phyloP scores from a whole-genome alignment of 2,113 vertebrate genomes.

The Anthoscopus minutus region DNA sequence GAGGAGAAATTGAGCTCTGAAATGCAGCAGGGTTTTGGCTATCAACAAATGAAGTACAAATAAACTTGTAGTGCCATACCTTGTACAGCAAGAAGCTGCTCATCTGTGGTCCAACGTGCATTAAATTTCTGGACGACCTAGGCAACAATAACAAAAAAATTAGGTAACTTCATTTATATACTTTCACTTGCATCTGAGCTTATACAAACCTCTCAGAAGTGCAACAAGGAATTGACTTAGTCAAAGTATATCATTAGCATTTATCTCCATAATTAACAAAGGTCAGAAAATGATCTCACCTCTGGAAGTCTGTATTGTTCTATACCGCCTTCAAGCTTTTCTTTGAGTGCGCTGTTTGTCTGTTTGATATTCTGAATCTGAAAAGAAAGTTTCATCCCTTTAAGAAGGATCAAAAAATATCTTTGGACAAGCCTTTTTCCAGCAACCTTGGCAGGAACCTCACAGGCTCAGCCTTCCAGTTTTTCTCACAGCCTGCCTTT shows the following conservation, averaged over 20 bases:
- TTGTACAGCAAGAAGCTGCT: slow-evolving; percentile 96
- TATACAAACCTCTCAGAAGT: background rate
- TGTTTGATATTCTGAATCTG: slow-evolving; percentile 97
- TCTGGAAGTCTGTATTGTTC: slow-evolving; percentile 85
- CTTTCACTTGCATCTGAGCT: background rate
- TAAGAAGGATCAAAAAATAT: background rate
- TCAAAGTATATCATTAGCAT: background rate
- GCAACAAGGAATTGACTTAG: background rate
- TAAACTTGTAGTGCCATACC: slow-evolving; percentile 68
- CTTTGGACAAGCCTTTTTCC: background rate
- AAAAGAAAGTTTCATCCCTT: slow-evolving; percentile 2
- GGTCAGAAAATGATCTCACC: slow-evolving; percentile 67
- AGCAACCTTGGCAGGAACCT: background rate
- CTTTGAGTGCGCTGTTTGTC: slow-evolving; percentile 88
- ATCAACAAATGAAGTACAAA: background rate
- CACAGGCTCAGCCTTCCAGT: background rate
- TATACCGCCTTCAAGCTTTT: slow-evolving; percentile 86
- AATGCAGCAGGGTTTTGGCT: background rate
- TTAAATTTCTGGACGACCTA: slow-evolving; percentile 90
- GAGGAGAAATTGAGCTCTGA: background rate
- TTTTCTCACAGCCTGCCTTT: background rate
- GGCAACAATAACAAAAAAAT: background rate
- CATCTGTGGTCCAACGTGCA: slow-evolving; percentile 95
- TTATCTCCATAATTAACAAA: background rate
- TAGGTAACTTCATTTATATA: background rate